Percentiles rank a stretch among this genome's conserved stretches.
Conservation (phyloP, 2,888 invertebrate species). For the Lacanobia wlatinum region DNA sequence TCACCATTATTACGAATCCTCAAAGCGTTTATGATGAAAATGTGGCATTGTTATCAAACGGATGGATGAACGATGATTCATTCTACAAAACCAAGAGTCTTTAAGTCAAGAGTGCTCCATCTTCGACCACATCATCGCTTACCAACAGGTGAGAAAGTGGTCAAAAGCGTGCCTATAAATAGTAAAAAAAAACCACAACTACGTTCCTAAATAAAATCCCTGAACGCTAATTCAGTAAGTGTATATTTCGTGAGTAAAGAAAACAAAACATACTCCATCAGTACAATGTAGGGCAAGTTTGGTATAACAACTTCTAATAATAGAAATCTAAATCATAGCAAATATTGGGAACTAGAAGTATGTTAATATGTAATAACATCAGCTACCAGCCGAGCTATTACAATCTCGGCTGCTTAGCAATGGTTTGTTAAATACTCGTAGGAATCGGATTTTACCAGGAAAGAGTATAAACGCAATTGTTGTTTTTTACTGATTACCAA, state of each 20-base stretch:
- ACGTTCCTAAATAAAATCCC: constrained; percentile 11
- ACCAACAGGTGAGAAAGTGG: too few relatives aligned
- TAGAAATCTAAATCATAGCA: constrained; percentile 25
- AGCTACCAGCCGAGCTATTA: neutral
- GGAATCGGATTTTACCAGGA: neutral
- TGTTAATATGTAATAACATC: neutral
- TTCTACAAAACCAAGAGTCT: too few relatives aligned
- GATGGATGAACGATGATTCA: constrained; percentile 27
- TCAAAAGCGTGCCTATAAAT: too few relatives aligned
- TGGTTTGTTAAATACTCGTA: constrained; percentile 1
- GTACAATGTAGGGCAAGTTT: constrained; percentile 14
- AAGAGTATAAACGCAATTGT: neutral
- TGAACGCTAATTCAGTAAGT: neutral
- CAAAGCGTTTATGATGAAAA: constrained; percentile 5
- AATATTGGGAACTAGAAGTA: constrained; percentile 7
- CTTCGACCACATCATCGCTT: too few relatives aligned
- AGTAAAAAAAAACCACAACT: too few relatives aligned
- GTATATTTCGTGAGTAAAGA: neutral
- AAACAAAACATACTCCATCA: neutral
- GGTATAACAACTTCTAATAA: constrained; percentile 32
- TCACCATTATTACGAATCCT: neutral
- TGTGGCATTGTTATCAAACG: constrained; percentile 17
- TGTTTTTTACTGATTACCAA: neutral
- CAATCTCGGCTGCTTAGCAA: neutral
- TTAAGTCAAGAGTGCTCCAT: too few relatives aligned